Evolutionary conservation across 2,113 vertebrate genomes (phyloP).

Genomic region (Oncorhynchus gorbuscha): DNA sequence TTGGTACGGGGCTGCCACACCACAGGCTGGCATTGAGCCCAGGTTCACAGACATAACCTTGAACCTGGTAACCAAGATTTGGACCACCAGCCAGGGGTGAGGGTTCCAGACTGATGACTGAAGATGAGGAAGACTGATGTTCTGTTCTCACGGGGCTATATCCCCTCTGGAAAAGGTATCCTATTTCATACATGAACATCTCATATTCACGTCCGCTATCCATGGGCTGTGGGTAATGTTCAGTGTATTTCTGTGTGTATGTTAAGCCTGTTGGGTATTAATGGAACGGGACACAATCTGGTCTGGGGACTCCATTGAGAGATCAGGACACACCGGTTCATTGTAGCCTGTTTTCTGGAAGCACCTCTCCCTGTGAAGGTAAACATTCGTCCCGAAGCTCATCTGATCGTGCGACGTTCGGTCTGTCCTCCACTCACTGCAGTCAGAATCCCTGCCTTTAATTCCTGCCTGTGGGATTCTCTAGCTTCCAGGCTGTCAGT

Average conservation of each 20-base stretch:
- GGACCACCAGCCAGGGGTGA: constrained; percentile 10
- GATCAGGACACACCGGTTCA: constrained; percentile 33
- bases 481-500: not conserved
- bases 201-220: constrained; percentile 13
- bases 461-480: constrained; percentile 34
- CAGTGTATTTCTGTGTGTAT: constrained; percentile 33
- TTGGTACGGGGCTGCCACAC: not conserved
- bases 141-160: constrained; percentile 32
- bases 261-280: constrained; percentile 50
- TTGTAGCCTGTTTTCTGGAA: constrained; percentile 25
- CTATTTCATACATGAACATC: constrained; percentile 7
- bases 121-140: constrained; percentile 49
- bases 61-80: constrained; percentile 16
- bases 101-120: not conserved
- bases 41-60: not conserved
- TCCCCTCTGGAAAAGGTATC: not conserved
- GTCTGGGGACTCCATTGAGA: constrained; percentile 30
- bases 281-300: constrained; percentile 46
- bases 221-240: constrained; percentile 2
- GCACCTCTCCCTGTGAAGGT: not conserved
- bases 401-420: not conserved
- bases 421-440: too few species aligned
- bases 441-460: constrained; percentile 31
- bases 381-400: constrained; percentile 1
- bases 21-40: not conserved